Percentiles rank a stretch among this genome's conserved stretches.
phyloP scores from a whole-genome alignment of 2,888 invertebrate species.

The Orthosia cruda region DNA sequence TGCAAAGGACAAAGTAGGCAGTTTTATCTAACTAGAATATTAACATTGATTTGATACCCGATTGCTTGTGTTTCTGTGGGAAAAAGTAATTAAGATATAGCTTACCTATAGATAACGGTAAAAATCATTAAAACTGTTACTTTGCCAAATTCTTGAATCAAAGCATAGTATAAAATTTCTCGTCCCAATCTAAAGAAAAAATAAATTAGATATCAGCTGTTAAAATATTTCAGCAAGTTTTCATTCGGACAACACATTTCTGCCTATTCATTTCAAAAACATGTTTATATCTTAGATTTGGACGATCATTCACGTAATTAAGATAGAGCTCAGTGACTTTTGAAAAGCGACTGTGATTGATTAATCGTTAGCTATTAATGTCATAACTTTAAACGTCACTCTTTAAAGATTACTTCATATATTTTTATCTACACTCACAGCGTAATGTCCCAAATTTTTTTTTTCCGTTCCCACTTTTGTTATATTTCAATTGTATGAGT shows the following conservation, averaged over 20 bases:
- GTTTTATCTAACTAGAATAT: not conserved
- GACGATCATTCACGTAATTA: slow-evolving; percentile 38
- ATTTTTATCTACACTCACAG: too few relatives aligned
- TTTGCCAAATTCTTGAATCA: not conserved
- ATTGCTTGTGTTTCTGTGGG: not conserved
- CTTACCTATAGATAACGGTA: not conserved
- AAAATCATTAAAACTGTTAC: not conserved
- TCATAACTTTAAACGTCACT: slow-evolving; percentile 41
- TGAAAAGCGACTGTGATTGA: slow-evolving; percentile 37
- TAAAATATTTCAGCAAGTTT: slow-evolving; percentile 3
- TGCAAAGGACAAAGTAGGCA: not conserved
- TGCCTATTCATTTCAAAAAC: slow-evolving; percentile 37
- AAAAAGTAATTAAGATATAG: not conserved
- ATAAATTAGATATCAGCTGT: slow-evolving; percentile 1
- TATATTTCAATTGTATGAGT: too few relatives aligned
- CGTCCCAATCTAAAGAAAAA: not conserved
- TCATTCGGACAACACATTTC: slow-evolving; percentile 14
- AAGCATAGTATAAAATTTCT: slow-evolving; percentile 8
- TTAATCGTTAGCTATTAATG: slow-evolving; percentile 41
- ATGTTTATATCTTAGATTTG: slow-evolving; percentile 15
- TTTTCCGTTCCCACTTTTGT: too few relatives aligned
- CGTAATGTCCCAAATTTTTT: too few relatives aligned
- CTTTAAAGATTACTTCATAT: slow-evolving; percentile 13
- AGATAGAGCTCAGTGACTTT: slow-evolving; percentile 49
- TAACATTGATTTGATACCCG: too few relatives aligned